phyloP scores from a whole-genome alignment of 1,140 invertebrate species.

The Lasioglossum albipes region DNA sequence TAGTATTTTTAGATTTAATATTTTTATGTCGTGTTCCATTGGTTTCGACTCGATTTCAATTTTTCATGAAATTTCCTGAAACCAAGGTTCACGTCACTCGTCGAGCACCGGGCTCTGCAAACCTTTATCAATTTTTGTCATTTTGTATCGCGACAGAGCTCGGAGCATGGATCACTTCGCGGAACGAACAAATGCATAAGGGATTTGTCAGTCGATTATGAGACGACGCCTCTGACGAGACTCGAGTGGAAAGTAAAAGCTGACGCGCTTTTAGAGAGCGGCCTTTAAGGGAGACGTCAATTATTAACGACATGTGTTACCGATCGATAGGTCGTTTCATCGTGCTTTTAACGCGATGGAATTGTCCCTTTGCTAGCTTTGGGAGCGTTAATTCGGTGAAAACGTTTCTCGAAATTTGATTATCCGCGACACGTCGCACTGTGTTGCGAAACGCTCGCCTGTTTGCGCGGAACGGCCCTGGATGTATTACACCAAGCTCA shows the following conservation, averaged over 20 bases:
- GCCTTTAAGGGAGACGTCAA: background rate
- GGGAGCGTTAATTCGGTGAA: slow-evolving; percentile 5
- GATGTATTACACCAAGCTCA: background rate
- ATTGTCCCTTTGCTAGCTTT: slow-evolving; percentile 22
- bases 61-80: too few species aligned
- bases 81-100: background rate
- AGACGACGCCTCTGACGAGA: slow-evolving; percentile 4
- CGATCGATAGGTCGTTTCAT: slow-evolving; percentile 7
- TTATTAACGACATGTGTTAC: slow-evolving; percentile 13
- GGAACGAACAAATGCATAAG: background rate
- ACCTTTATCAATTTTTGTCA: background rate
- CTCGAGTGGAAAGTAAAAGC: background rate
- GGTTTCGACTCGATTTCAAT: too few species aligned
- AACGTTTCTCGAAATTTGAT: background rate
- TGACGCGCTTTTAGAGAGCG: background rate
- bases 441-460: background rate
- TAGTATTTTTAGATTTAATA: too few species aligned
- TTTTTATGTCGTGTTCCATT: too few species aligned
- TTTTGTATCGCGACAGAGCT: background rate
- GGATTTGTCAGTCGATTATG: background rate
- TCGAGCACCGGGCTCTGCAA: background rate
- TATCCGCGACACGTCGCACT: background rate
- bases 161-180: background rate
- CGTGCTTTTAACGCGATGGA: slow-evolving; percentile 19
- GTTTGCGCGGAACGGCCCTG: background rate